Base-by-base conservation (phyloP, 2,797 vertebrate species). In the Spondyliosoma cantharus region DNA sequence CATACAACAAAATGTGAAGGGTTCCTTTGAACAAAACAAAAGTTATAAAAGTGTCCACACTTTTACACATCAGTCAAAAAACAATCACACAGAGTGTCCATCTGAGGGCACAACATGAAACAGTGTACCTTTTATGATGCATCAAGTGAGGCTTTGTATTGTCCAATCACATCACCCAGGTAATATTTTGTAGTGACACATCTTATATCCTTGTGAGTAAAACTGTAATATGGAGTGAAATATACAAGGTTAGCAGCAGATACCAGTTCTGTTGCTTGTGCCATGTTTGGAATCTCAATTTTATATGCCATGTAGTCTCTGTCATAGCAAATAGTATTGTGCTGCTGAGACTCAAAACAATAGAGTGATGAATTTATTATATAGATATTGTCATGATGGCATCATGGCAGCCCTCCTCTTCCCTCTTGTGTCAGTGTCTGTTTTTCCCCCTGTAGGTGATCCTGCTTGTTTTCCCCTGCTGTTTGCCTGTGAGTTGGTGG, bases 351-450 rank as follows among this genome's bases (percentile, higher is more conserved):
- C 24, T 85, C 74, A 74, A 81, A 87, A 79, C 82, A 88, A 79
- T 64, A 67, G 0, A 85, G 72, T 45, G 65, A 85, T 76, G 74
- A 84, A 54, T 85, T 81, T 20, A 83, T 84, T 3, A 81, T 63
- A 79, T 73, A 78, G 19, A 85, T 87, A 68, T 77, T 80, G 15
- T n/a, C n/a, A n/a, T n/a, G n/a, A n/a, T n/a, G n/a, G n/a, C n/a
- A n/a, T n/a, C n/a, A n/a, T n/a, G n/a, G n/a, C n/a, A n/a, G n/a
- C n/a, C n/a, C n/a, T n/a, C n/a, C n/a, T n/a, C n/a, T n/a, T n/a
- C n/a, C n/a, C n/a, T n/a, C n/a, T n/a, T n/a, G n/a, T n/a, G n/a
- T n/a, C n/a, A n/a, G n/a, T n/a, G n/a, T n/a, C n/a, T n/a, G n/a
- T n/a, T n/a, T n/a, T n/a, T n/a, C n/a, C n/a, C n/a, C n/a, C n/a